A percentile compares a stretch with the other conserved stretches of the same genome.
Conservation (phyloP, 2,797 vertebrate genomes). For the Chelmon rostratus region DNA sequence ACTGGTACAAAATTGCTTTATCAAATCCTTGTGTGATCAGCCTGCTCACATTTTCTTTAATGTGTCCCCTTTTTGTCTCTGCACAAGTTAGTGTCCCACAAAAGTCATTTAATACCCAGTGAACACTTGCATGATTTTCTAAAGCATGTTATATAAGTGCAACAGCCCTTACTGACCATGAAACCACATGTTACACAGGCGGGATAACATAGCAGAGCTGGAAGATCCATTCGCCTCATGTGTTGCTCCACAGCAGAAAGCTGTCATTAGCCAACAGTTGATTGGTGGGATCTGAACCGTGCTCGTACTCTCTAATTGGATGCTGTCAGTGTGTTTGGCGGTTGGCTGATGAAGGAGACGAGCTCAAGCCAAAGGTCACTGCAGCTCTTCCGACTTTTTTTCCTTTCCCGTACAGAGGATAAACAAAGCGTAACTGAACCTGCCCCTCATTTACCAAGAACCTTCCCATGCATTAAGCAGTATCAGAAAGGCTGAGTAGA, state of each 20-base stretch:
- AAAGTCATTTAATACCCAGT: slow-evolving; percentile 26
- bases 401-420: background rate
- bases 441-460: slow-evolving; percentile 31
- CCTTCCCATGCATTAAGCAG: slow-evolving; percentile 24
- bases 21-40: slow-evolving; percentile 26
- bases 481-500: slow-evolving; percentile 39
- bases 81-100: slow-evolving; percentile 30
- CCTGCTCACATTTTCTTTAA: slow-evolving; percentile 31
- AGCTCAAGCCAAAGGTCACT: slow-evolving; percentile 48
- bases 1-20: slow-evolving; percentile 36
- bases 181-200: slow-evolving; percentile 70
- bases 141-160: slow-evolving; percentile 57
- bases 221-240: slow-evolving; percentile 69
- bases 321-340: slow-evolving; percentile 60
- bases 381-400: slow-evolving; percentile 37
- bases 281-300: slow-evolving; percentile 59
- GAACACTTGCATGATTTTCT: slow-evolving; percentile 38
- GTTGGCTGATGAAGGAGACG: slow-evolving; percentile 64
- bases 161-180: slow-evolving; percentile 61
- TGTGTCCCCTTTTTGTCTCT: background rate
- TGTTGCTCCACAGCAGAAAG: slow-evolving; percentile 57
- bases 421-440: slow-evolving; percentile 33
- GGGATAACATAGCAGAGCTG: slow-evolving; percentile 60
- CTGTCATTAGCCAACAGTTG: slow-evolving; percentile 65
- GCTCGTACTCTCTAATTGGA: slow-evolving; percentile 64